Evolutionary conservation across 1,140 invertebrate species (phyloP), one percentile per base, ranked within the genome.

Genomic region (Zaprionus lachaisei): DNA sequence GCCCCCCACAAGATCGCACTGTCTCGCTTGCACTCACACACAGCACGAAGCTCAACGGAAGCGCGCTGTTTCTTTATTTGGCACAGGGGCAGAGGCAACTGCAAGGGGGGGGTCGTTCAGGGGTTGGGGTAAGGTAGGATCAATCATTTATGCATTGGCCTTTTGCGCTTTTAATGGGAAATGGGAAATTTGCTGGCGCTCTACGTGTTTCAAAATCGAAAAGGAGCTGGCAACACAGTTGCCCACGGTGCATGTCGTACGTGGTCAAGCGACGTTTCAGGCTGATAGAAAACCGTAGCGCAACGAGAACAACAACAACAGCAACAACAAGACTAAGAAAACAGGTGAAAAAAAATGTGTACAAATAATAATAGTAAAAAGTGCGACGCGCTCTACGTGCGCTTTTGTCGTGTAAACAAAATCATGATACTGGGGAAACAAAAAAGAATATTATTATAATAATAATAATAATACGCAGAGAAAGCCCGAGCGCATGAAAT

Each of bases 321-420:
- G 51, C 54, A 44, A 47, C n/a, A 22, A 64, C 44, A 65, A 56
- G 60, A 66, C 49, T 56, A 58, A 44, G 9, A 60, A 9, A 65
- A 41, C 62, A 71, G 77, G 60, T 69, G 44, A 47, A 54, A 22
- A 44, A 63, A 61, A 72, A 83, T 26, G 51, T 34, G 71, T 72
- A 65, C 64, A 64, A 76, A 84, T 80, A 85, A 87, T 82, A 81
- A 86, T 81, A 73, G 68, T 80, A 87, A 86, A 87, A 87, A 81
- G 85, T 77, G 81, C 64, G 70, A 68, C 44, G 75, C 41, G 56
- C 38, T 66, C 69, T 87, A 86, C 83, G 83, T 87, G 83, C 76
- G 83, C 86, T 80, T 87, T 87, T 83, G 84, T 73, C 80, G 84
- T 87, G 84, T 87, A 87, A 87, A 87, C 80, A 87, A 87, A 83